Conservation (phyloP, 1,140 invertebrate genomes). For the Polypedilum pembai region DNA sequence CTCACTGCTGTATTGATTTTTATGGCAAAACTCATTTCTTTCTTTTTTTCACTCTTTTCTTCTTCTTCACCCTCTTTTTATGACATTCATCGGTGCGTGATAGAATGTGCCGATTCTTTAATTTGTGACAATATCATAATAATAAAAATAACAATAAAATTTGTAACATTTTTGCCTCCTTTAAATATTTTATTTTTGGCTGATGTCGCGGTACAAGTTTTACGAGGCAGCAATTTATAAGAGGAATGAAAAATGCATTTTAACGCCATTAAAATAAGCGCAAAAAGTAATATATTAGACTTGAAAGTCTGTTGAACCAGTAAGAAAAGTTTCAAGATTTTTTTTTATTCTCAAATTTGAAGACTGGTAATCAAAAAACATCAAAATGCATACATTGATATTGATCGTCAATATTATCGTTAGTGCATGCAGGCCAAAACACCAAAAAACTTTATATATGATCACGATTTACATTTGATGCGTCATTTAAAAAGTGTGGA, state of each 20-base stretch:
- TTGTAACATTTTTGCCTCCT: no score
- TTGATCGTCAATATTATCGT: neutral
- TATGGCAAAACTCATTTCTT: conserved; percentile 10
- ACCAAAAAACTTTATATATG: neutral
- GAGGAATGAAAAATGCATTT: neutral
- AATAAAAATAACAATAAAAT: no score
- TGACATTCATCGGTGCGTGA: neutral
- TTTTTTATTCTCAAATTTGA: no score
- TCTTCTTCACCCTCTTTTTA: neutral
- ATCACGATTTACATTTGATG: neutral
- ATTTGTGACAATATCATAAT: neutral
- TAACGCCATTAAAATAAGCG: neutral
- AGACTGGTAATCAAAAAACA: no score
- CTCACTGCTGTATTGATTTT: conserved; percentile 24
- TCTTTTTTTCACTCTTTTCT: neutral
- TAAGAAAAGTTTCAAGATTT: no score
- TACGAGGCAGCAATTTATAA: no score
- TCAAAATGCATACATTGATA: neutral
- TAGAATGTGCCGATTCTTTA: conserved; percentile 3
- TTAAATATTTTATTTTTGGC: no score
- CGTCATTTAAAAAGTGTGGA: conserved; percentile 20
- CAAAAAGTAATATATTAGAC: neutral
- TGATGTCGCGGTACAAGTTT: no score
- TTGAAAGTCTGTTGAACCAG: no score
- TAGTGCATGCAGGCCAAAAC: neutral